Base-by-base conservation (phyloP, 2,797 vertebrate genomes). In the Limnodromus scolopaceus region DNA sequence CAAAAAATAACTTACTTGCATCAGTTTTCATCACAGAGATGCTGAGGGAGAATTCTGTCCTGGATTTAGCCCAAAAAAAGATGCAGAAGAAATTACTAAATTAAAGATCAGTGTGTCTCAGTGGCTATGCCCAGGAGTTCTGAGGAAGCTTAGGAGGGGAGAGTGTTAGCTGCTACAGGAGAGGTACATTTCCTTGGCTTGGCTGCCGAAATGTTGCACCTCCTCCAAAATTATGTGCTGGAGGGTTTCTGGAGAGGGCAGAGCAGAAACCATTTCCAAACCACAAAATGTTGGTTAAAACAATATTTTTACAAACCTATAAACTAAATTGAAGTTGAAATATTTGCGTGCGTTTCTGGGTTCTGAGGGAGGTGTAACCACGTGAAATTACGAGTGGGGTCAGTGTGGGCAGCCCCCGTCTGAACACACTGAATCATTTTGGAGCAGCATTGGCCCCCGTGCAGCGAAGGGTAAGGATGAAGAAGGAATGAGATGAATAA, bases 271-370 rank as follows among this genome's bases (percentile, higher is more conserved):
- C 78, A 16, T 84, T 87, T 93, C 86, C 84, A 89, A 96, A 77
- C 81, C 80, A 82, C 84, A 94, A 89, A 87, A 64, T 66, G 30
- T 70, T 96, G 70, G 74, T 70, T 89, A 76, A 89, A 92, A 74
- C 43, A 82, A 4, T 76, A 65, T 84, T 95, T 57, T 0, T 36
- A 81, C 65, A 39, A 51, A 1, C 25, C 28, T 53, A 10, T 75
- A 75, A 93, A 87, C 48, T 53, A 91, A 75, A 75, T 28, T 74
- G 36, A 74, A 77, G 66, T 49, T 78, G 46, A 82, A 84, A 45
- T 95, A 69, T 41, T 91, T 92, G 54, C 14, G 4, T 89, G 43
- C 34, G 12, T 75, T 95, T 94, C 39, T 91, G 71, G 6, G 18
- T 60, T 93, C 75, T 77, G 55, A 77, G 89, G 58, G 38, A 91